phyloP scores from a whole-genome alignment of 1,140 invertebrate genomes.

The Pseudomyrmex gracilis region DNA sequence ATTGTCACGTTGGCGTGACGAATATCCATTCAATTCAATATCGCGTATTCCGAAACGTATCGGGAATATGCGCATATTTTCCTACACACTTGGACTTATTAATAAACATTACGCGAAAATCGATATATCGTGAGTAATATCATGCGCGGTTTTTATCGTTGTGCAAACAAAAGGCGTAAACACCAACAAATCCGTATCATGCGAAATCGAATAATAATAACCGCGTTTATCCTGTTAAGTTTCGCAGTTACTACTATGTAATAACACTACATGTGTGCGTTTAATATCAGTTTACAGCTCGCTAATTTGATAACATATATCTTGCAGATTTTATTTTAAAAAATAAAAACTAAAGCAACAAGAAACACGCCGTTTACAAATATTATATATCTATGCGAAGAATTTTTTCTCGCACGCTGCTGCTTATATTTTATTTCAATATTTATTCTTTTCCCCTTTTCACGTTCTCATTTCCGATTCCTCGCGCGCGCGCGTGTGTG shows the following conservation, averaged over 20 bases:
- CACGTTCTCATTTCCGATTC: no score
- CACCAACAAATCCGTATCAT: constrained; percentile 7
- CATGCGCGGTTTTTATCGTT: constrained; percentile 38
- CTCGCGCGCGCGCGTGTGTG: no score
- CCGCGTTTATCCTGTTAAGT: constrained; percentile 18
- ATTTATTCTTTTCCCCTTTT: no score
- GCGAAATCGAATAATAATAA: constrained; percentile 36
- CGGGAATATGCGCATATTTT: constrained; percentile 59
- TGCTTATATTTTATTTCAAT: no score
- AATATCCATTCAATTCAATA: constrained; percentile 57
- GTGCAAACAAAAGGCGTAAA: constrained; percentile 41
- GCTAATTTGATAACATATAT: constrained; percentile 30
- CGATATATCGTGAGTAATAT: constrained; percentile 48
- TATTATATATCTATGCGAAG: background rate
- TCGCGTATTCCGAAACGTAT: constrained; percentile 32
- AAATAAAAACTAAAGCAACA: no score
- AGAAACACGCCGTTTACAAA: background rate
- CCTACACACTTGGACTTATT: constrained; percentile 52
- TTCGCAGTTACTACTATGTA: background rate
- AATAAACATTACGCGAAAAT: constrained; percentile 57
- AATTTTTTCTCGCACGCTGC: no score
- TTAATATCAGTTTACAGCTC: constrained; percentile 32
- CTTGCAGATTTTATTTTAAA: background rate
- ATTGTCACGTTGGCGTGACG: constrained; percentile 51
- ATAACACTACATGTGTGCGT: constrained; percentile 5